Evolutionary conservation across 1,140 invertebrate species (phyloP).

Genomic region (Paraescarpia echinospica): DNA sequence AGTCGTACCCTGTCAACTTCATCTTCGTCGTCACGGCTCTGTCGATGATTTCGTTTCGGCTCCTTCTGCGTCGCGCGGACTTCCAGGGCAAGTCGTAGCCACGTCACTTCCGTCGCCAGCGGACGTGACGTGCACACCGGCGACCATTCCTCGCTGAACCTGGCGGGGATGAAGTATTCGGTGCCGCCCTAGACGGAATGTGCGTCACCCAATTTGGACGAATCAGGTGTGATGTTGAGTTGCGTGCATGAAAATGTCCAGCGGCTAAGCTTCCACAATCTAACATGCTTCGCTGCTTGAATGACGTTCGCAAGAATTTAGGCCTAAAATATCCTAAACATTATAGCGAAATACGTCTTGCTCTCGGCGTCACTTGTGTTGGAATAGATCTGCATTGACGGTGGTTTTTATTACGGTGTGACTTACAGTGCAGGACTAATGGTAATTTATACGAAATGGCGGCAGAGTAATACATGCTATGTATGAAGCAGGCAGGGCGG

Average conservation of each 20-base stretch:
- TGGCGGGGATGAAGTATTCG: too few species aligned
- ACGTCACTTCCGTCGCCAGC: background rate
- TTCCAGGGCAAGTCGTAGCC: background rate
- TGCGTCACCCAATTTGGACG: too few species aligned
- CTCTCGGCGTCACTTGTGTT: background rate
- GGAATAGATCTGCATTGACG: background rate
- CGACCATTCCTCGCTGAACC: too few species aligned
- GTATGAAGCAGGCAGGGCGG: background rate
- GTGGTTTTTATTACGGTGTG: background rate
- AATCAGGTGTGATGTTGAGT: too few species aligned
- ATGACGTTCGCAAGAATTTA: background rate
- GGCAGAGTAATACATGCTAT: background rate
- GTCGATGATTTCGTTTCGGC: background rate
- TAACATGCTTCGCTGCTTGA: background rate
- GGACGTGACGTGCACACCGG: background rate
- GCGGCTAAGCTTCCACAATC: background rate
- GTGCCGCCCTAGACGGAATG: too few species aligned
- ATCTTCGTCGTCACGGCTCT: background rate
- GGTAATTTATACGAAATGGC: background rate
- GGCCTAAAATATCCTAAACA: background rate
- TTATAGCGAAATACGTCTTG: background rate
- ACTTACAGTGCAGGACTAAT: background rate
- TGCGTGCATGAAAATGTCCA: background rate
- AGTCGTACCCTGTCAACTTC: background rate
- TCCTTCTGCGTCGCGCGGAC: background rate